These are phyloP conservation scores for Drosophila nigrodunni DNA, from an alignment of 1,140 invertebrate species.

Conservation along the genomic window DNA sequence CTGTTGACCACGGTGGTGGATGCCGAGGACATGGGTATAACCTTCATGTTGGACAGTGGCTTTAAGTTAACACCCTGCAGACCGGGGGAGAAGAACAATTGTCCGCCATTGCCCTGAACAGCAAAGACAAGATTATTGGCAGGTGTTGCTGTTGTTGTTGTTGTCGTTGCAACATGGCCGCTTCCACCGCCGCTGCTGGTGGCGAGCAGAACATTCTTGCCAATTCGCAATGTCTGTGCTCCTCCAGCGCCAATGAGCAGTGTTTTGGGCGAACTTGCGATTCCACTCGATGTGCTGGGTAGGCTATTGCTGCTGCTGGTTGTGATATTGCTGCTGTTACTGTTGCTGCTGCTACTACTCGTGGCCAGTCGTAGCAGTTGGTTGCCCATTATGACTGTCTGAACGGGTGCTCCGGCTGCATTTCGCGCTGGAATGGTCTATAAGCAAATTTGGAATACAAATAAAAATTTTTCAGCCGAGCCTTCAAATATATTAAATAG, in stretches of 20 bases:
- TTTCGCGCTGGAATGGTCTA: constrained; percentile 52
- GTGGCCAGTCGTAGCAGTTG: constrained; percentile 72
- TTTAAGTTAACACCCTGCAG: constrained; percentile 88
- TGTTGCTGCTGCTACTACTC: constrained; percentile 57
- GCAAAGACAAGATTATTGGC: constrained; percentile 87
- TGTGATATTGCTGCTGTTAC: constrained; percentile 25
- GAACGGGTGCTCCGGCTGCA: constrained; percentile 46
- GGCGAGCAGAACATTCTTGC: constrained; percentile 68
- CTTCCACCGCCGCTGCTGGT: constrained; percentile 36
- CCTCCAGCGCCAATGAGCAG: constrained; percentile 66
- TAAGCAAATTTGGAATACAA: background rate
- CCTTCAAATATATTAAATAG: no score
- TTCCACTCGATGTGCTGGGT: constrained; percentile 32
- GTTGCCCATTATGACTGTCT: constrained; percentile 85
- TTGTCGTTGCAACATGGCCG: constrained; percentile 26
- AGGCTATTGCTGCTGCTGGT: constrained; percentile 30
- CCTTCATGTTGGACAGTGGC: constrained; percentile 89
- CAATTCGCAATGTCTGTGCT: constrained; percentile 68
- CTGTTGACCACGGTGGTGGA: constrained; percentile 6
- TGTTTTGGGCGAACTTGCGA: constrained; percentile 65
- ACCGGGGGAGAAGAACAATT: constrained; percentile 86
- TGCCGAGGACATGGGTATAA: constrained; percentile 84
- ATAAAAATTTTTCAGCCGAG: no score
- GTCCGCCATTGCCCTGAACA: constrained; percentile 86
- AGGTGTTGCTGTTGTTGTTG: constrained; percentile 27